phyloP scores from a whole-genome alignment of 2,888 invertebrate species.

The Cremastinae sp. region DNA sequence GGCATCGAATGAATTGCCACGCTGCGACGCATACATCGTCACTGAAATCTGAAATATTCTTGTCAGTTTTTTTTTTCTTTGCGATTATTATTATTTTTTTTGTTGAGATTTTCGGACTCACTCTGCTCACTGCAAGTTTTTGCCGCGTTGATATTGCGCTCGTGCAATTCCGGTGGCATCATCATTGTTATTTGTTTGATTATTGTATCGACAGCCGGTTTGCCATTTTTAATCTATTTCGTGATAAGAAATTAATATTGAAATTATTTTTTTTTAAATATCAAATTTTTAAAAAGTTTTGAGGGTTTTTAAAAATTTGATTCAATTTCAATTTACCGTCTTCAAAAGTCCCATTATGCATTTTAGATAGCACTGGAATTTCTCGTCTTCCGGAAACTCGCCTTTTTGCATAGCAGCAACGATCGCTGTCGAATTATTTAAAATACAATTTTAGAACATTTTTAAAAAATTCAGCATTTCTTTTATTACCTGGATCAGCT shows the following conservation, averaged over 20 bases:
- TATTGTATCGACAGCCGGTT: conserved; percentile 81
- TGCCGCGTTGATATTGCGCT: conserved; percentile 52
- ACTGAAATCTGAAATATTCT: conserved; percentile 52
- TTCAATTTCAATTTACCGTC: conserved; percentile 78
- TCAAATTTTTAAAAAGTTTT: not conserved
- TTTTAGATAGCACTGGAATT: conserved; percentile 81
- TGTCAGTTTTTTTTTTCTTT: not conserved
- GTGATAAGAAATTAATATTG: not conserved
- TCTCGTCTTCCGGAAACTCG: conserved; percentile 66
- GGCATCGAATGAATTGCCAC: conserved; percentile 67
- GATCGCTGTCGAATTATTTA: conserved; percentile 63
- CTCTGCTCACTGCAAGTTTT: conserved; percentile 57
- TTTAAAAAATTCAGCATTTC: too few species aligned
- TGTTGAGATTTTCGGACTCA: conserved; percentile 54
- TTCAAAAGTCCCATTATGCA: conserved; percentile 82
- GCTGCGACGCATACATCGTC: conserved; percentile 65
- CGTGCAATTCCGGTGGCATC: conserved; percentile 62
- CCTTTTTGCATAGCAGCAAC: conserved; percentile 64
- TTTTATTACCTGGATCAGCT: conserved; percentile 81
- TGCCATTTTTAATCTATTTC: conserved; percentile 75
- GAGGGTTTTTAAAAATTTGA: not conserved
- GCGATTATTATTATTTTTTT: not conserved
- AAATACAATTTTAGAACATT: not conserved
- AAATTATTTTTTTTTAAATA: not conserved
- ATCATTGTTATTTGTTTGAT: conserved; percentile 79